phyloP scores from a whole-genome alignment of 2,113 vertebrate genomes.

The Sebastes schlegelii region DNA sequence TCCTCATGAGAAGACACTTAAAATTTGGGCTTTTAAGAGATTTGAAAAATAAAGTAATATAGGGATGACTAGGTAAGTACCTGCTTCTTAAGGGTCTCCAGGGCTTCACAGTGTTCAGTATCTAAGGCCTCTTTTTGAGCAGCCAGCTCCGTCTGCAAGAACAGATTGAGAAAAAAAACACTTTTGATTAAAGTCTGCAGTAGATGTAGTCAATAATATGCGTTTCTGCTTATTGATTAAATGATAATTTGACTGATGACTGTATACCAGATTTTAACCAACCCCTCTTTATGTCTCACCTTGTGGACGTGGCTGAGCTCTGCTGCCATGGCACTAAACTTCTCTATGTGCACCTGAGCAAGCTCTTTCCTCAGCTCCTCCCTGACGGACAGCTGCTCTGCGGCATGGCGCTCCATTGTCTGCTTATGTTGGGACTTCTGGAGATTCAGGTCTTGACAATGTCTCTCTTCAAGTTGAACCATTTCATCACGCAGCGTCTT shows the following conservation, averaged over 20 bases:
- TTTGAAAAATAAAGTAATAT: background rate
- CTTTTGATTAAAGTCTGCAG: background rate
- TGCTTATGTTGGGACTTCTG: conserved; percentile 59
- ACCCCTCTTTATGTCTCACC: conserved; percentile 74
- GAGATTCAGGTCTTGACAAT: conserved; percentile 57
- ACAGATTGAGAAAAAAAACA: background rate
- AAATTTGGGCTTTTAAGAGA: background rate
- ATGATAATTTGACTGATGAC: background rate
- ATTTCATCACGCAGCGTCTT: conserved; percentile 82
- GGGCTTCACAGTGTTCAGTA: conserved; percentile 77
- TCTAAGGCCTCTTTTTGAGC: conserved; percentile 82
- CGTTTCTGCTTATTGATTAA: background rate
- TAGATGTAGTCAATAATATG: background rate
- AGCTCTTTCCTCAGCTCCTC: conserved; percentile 82
- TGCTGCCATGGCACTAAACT: conserved; percentile 83
- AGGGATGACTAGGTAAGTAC: conserved; percentile 38
- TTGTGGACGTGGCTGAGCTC: conserved; percentile 85
- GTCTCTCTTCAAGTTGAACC: conserved; percentile 68
- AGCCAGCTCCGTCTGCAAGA: conserved; percentile 76
- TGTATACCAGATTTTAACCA: background rate
- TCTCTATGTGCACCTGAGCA: conserved; percentile 82
- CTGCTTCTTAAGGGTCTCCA: conserved; percentile 83
- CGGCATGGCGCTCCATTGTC: conserved; percentile 71
- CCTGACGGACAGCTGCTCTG: conserved; percentile 75
- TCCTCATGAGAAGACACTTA: background rate